Evolutionary conservation across 1,140 invertebrate species (phyloP).

Genomic region (Magallana ariakensis): DNA sequence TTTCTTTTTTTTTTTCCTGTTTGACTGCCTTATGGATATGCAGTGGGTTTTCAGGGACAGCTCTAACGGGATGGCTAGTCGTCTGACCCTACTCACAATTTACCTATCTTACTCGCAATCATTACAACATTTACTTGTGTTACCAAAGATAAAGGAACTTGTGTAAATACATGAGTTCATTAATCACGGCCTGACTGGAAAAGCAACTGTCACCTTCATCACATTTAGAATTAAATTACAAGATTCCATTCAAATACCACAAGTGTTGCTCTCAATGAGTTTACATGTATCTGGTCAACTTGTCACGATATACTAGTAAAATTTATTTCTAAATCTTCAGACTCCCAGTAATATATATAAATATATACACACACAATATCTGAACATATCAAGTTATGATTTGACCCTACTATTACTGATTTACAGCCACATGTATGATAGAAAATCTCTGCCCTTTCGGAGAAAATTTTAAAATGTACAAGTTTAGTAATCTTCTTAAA

Average conservation of each 20-base stretch:
- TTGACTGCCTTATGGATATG: background rate
- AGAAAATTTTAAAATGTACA: too few species aligned
- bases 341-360: too few species aligned
- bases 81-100: background rate
- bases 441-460: too few species aligned
- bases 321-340: too few species aligned
- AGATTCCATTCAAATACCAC: background rate
- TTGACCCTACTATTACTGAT: too few species aligned
- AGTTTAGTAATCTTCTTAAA: too few species aligned
- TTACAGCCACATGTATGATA: too few species aligned
- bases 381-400: too few species aligned
- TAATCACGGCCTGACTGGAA: background rate
- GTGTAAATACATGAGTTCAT: conserved; percentile 14
- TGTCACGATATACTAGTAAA: too few species aligned
- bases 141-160: background rate
- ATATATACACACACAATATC: too few species aligned
- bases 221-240: background rate
- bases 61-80: background rate
- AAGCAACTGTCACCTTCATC: background rate
- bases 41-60: background rate
- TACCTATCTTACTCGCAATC: background rate
- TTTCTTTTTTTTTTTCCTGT: background rate
- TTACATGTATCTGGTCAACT: too few species aligned
- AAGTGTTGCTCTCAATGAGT: too few species aligned
- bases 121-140: background rate